These are phyloP conservation scores for Eustalomyia histrio DNA, from an alignment of 2,888 invertebrate species.

Conservation along the genomic window DNA sequence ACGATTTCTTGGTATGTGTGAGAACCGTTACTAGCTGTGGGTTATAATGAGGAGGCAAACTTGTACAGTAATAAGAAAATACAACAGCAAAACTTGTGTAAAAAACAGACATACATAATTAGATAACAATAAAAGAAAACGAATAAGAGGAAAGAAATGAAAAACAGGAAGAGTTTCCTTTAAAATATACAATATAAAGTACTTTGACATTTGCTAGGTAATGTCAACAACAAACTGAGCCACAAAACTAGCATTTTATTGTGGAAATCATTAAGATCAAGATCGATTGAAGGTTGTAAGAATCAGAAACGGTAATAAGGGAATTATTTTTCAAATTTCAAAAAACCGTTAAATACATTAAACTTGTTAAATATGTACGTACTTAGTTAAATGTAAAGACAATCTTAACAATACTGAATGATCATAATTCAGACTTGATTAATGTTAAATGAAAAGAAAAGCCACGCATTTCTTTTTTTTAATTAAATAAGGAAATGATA, in stretches of 20 bases:
- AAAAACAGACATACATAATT: constrained; percentile 42
- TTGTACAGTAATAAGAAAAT: constrained; percentile 30
- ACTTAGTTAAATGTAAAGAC: constrained; percentile 64
- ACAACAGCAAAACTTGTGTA: constrained; percentile 22
- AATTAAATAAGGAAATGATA: constrained; percentile 58
- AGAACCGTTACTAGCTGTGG: constrained; percentile 69
- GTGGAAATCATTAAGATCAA: constrained; percentile 46
- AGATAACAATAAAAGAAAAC: constrained; percentile 46
- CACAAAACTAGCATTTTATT: constrained; percentile 10
- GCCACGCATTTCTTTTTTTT: constrained; percentile 33
- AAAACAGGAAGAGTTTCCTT: constrained; percentile 62
- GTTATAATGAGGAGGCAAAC: constrained; percentile 63
- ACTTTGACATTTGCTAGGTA: constrained; percentile 66
- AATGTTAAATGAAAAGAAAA: constrained; percentile 58
- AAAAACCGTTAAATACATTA: constrained; percentile 14
- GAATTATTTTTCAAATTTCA: neutral
- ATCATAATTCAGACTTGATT: constrained; percentile 66
- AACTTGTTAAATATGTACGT: neutral
- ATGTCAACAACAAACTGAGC: constrained; percentile 48
- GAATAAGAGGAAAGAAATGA: constrained; percentile 20
- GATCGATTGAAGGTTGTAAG: constrained; percentile 48
- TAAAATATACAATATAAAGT: constrained; percentile 63
- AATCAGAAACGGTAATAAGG: constrained; percentile 1
- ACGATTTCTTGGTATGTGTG: constrained; percentile 44
- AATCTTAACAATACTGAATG: constrained; percentile 74